Evolutionary conservation across 2,797 vertebrate genomes (phyloP).

Genomic region (Odontamblyopus rebecca): DNA sequence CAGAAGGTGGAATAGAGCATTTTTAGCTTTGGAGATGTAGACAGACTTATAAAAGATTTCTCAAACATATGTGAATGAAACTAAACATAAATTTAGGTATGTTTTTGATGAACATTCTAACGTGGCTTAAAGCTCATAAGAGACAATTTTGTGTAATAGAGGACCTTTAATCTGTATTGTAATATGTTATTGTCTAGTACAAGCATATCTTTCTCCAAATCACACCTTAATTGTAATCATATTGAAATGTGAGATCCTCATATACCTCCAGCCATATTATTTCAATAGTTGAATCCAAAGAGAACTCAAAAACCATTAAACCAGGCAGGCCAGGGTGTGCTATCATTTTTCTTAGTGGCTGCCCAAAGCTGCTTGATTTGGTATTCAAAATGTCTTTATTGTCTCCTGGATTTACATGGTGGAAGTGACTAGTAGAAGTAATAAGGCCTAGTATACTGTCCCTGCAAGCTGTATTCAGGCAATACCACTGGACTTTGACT

Average conservation of each 20-base stretch:
- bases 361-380: slow-evolving; percentile 58
- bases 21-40: too few species aligned
- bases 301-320: not conserved
- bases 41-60: too few species aligned
- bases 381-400: slow-evolving; percentile 55
- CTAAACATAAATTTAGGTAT: too few species aligned
- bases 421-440: not conserved
- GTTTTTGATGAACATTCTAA: too few species aligned
- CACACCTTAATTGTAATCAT: not conserved
- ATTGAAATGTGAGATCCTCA: not conserved
- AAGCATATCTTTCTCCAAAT: too few species aligned
- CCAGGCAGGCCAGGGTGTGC: slow-evolving; percentile 11
- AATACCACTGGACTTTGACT: slow-evolving; percentile 26
- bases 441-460: slow-evolving; percentile 6
- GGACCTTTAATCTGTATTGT: not conserved
- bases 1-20: too few species aligned
- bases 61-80: too few species aligned
- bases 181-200: too few species aligned
- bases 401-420: slow-evolving; percentile 41
- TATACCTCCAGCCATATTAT: not conserved
- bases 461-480: slow-evolving; percentile 40
- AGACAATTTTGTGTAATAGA: too few species aligned
- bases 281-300: not conserved
- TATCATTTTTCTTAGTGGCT: slow-evolving; percentile 39
- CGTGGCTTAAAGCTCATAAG: too few species aligned